Evolutionary conservation across 2,113 vertebrate genomes (phyloP).

Genomic region (Meleagris gallopavo): DNA sequence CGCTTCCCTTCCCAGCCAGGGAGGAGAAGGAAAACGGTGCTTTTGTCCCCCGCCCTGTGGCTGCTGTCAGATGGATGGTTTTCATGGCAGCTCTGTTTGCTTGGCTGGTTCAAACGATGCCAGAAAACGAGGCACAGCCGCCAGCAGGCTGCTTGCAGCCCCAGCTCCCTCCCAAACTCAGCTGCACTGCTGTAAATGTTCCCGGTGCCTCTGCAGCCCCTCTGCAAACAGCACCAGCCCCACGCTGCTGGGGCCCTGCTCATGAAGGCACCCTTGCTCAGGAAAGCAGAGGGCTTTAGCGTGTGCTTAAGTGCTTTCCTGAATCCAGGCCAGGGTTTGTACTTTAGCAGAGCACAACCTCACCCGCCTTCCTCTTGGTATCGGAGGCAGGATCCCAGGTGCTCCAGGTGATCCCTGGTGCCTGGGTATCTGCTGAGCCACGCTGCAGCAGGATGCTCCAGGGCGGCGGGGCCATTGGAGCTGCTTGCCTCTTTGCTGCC

Average conservation of each 20-base stretch:
- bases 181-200: not conserved
- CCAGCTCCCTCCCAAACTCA: constrained; percentile 22
- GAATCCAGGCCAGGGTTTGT: not conserved
- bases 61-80: constrained; percentile 25
- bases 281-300: not conserved
- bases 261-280: not conserved
- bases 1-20: not conserved
- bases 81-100: constrained; percentile 30
- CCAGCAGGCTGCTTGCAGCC: not conserved
- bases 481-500: not conserved
- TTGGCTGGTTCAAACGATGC: not conserved
- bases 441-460: not conserved
- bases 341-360: not conserved
- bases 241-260: not conserved
- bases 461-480: not conserved
- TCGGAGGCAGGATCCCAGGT: not conserved
- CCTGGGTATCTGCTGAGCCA: not conserved
- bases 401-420: not conserved
- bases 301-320: not conserved
- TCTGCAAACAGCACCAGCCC: accelerated
- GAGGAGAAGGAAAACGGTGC: constrained; percentile 8
- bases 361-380: not conserved
- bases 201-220: not conserved
- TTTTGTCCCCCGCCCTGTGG: constrained; percentile 25
- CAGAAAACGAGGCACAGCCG: not conserved